These are phyloP conservation scores for Drosophila tripunctata DNA, from an alignment of 2,888 invertebrate genomes.

Conservation along the genomic window DNA sequence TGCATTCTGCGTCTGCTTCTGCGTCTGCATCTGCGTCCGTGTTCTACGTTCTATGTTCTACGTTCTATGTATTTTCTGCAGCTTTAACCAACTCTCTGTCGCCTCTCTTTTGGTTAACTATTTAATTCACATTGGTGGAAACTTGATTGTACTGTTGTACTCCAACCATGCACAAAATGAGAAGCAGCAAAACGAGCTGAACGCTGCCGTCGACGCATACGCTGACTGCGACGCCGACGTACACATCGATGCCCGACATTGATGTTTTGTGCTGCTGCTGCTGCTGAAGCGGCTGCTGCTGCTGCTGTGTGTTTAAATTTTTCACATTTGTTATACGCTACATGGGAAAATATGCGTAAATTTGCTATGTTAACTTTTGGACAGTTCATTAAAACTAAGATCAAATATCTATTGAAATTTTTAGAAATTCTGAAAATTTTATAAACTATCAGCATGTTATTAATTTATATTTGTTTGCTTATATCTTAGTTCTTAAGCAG, in stretches of 20 bases:
- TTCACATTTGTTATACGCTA: conserved; percentile 66
- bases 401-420: background rate
- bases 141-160: conserved; percentile 75
- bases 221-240: conserved; percentile 6
- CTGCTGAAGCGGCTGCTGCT: no score
- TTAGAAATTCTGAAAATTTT: background rate
- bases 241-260: conserved; percentile 28
- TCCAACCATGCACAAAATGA: conserved; percentile 64
- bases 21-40: background rate
- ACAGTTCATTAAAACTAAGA: background rate
- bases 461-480: no score
- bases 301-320: conserved; percentile 42
- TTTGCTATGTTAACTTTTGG: background rate
- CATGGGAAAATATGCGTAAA: conserved; percentile 10
- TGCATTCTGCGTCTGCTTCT: background rate
- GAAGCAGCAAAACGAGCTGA: conserved; percentile 61
- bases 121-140: conserved; percentile 78
- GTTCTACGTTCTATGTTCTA: conserved; percentile 36
- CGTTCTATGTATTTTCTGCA: conserved; percentile 30
- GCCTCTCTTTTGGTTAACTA: conserved; percentile 76
- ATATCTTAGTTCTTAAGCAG: no score
- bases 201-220: conserved; percentile 7
- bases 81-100: conserved; percentile 51
- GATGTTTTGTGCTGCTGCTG: conserved; percentile 6
- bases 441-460: background rate